Evolutionary conservation across 2,113 vertebrate species (phyloP).

Genomic region (Micronycteris hirsuta): DNA sequence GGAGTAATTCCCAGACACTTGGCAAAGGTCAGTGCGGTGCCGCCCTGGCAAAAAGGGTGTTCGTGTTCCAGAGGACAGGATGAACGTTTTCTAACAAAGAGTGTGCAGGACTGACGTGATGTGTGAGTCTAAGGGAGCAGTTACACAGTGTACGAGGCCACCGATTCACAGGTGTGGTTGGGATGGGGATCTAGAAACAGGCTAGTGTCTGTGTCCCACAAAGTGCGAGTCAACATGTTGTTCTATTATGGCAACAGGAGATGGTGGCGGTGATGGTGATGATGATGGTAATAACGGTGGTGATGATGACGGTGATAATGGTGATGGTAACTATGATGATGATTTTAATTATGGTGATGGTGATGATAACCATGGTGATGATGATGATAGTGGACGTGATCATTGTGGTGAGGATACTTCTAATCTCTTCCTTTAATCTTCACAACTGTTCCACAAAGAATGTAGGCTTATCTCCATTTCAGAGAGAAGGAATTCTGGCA

Average conservation of each 20-base stretch:
- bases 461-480: neutral
- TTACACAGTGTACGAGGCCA: fast-evolving
- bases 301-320: too few relatives aligned
- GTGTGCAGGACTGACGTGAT: neutral
- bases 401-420: too few relatives aligned
- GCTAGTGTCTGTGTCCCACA: neutral
- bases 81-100: neutral
- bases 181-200: neutral
- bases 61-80: neutral
- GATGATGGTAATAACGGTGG: too few relatives aligned
- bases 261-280: neutral
- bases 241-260: neutral
- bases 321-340: too few relatives aligned
- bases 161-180: neutral
- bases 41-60: neutral
- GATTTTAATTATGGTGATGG: neutral
- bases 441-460: too few relatives aligned
- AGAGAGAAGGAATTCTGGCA: too few relatives aligned
- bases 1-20: neutral
- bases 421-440: neutral
- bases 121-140: neutral
- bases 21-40: neutral
- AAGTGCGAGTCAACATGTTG: too few relatives aligned
- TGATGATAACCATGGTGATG: neutral
- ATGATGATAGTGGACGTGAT: neutral